Evolutionary conservation across 2,797 vertebrate genomes (phyloP).

Genomic region (Huso huso): DNA sequence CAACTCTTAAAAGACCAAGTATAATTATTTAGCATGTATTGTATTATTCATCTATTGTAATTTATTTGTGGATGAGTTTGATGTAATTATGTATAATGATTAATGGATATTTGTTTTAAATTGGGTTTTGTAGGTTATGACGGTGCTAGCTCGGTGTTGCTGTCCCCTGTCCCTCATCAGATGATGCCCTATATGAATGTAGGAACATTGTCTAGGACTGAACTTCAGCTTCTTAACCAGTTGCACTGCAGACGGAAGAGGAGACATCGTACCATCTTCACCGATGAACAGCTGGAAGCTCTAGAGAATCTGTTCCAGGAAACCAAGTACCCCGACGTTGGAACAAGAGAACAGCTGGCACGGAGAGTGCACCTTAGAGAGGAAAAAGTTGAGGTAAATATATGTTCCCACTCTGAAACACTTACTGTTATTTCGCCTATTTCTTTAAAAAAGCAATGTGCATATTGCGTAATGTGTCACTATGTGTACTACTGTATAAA

Average conservation of each 20-base stretch:
- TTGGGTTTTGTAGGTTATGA: conserved; percentile 73
- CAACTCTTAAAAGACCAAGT: too few species aligned
- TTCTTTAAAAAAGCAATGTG: background rate
- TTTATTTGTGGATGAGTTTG: background rate
- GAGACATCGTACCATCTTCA: conserved; percentile 92
- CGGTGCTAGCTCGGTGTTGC: conserved; percentile 76
- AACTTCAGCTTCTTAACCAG: conserved; percentile 92
- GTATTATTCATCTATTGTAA: background rate
- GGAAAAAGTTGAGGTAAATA: conserved; percentile 91
- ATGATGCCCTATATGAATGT: conserved; percentile 96
- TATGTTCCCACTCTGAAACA: fast-evolving
- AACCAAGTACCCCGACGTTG: conserved; percentile 96
- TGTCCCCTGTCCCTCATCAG: conserved; percentile 88
- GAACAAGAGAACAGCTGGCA: conserved; percentile 89
- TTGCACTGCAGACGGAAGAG: conserved; percentile 91
- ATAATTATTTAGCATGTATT: too few species aligned
- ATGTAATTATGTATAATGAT: background rate
- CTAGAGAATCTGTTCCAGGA: conserved; percentile 93
- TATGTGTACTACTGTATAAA: too few species aligned
- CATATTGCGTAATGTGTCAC: too few species aligned
- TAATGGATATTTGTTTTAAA: background rate
- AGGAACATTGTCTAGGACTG: conserved; percentile 85
- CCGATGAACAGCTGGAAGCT: conserved; percentile 93
- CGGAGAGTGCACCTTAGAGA: conserved; percentile 92
- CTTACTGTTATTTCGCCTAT: background rate